These are phyloP conservation scores for Galerucella calmariensis DNA, from an alignment of 2,888 invertebrate genomes.

Conservation along the genomic window DNA sequence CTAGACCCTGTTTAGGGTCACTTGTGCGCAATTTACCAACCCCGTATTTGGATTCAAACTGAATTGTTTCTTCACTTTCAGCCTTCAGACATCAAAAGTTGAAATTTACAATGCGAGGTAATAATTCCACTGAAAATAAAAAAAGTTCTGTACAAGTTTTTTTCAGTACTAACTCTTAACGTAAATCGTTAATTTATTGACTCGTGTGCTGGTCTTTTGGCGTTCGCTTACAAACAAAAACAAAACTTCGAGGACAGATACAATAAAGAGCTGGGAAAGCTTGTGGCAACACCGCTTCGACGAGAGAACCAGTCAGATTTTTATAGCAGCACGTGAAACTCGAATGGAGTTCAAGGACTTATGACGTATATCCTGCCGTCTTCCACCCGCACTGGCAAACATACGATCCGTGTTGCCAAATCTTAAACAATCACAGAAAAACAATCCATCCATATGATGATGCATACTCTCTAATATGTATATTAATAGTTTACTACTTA, in stretches of 20 bases:
- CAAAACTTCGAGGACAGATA: not conserved
- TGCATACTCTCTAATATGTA: not conserved
- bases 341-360: slow-evolving; percentile 60
- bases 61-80: too few relatives aligned
- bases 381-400: slow-evolving; percentile 48
- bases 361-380: slow-evolving; percentile 56
- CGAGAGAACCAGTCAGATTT: slow-evolving; percentile 40
- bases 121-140: too few relatives aligned
- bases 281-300: slow-evolving; percentile 9
- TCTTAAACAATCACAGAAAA: not conserved
- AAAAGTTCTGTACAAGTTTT: not conserved
- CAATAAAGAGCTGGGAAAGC: not conserved
- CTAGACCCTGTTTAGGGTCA: too few relatives aligned
- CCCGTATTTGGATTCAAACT: too few relatives aligned
- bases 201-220: not conserved
- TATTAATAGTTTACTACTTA: too few relatives aligned
- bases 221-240: not conserved
- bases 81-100: too few relatives aligned
- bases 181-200: not conserved
- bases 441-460: not conserved
- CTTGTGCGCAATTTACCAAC: too few relatives aligned
- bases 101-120: too few relatives aligned
- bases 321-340: slow-evolving; percentile 42
- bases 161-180: not conserved
- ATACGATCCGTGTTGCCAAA: slow-evolving; percentile 15